phyloP scores from a whole-genome alignment of 2,113 vertebrate genomes.

The Daphoenositta chrysoptera region DNA sequence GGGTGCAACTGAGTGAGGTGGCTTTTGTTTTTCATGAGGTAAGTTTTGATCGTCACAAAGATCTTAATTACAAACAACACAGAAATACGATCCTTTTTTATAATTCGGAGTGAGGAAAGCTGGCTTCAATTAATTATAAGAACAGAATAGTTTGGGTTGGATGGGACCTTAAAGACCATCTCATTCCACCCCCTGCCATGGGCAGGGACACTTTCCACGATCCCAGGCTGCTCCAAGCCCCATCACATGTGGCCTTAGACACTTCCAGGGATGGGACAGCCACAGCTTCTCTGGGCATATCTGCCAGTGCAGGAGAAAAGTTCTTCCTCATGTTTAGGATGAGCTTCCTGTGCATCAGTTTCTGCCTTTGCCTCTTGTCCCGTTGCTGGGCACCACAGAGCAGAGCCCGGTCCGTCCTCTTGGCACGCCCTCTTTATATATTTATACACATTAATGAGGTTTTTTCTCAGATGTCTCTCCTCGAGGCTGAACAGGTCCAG shows the following conservation, averaged over 20 bases:
- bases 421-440: accelerated
- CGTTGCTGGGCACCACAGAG: too few species aligned
- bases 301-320: too few species aligned
- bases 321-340: too few species aligned
- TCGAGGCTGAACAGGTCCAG: not conserved
- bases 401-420: not conserved
- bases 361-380: not conserved
- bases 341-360: not conserved
- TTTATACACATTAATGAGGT: not conserved
- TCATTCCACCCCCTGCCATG: accelerated
- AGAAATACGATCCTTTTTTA: not conserved
- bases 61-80: not conserved
- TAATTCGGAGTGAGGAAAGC: not conserved
- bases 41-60: not conserved
- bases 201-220: not conserved
- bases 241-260: not conserved
- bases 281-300: not conserved
- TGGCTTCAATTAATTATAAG: not conserved
- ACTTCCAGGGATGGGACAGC: not conserved
- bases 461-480: too few species aligned
- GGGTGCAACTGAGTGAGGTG: too few species aligned
- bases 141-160: not conserved
- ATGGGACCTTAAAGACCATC: not conserved
- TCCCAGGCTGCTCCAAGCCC: not conserved
- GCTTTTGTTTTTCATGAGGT: not conserved